Evolutionary conservation across 2,797 vertebrate genomes (phyloP), one percentile per base, ranked within the genome.

Genomic region (Tragelaphus oryx): DNA sequence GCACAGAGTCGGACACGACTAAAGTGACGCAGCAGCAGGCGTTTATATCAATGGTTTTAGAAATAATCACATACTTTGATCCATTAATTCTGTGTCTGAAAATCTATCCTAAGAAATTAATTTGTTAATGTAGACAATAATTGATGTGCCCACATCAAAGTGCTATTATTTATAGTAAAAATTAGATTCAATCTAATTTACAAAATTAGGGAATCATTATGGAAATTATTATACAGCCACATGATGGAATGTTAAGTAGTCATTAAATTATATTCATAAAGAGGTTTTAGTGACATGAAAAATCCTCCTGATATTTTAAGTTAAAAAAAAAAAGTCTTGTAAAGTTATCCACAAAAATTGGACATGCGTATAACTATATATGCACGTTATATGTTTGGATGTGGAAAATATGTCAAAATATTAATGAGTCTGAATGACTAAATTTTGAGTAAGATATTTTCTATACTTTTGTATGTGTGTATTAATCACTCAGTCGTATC

Each of bases 131-230:
- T 74, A 87, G 76, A 92, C 52, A 96, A 92, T 95, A 94, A 96
- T 76, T 93, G 92, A 95, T 91, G 50, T 71, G 62, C 18, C 20
- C 41, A 52, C n/a, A 89, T 91, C 55, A 96, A 96, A 92, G 50
- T 87, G 28, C 37, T 92, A 94, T 92, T 95, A 96, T 95, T 97
- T 97, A 95, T 65, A 89, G 50, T 65, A 95, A 96, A 97, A 95
- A 91, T 78, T 94, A 96, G 26, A 93, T 84, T 82, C 52, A 91
- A 95, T 5, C 83, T 95, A 96, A 94, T 96, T 95, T 95, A 95
- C n/a, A 97, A 97, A 97, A 95, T 94, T 94, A 95, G 76, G 52
- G 55, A 93, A 87, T 95, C 86, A 96, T 97, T 96, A 97, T 62
- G 33, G 41, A 95, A 95, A 93, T 89, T 89, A 91, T 82, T 93